These are phyloP conservation scores for Chlamydotis undulata DNA, from an alignment of 2,113 vertebrate species.

Conservation along the genomic window DNA sequence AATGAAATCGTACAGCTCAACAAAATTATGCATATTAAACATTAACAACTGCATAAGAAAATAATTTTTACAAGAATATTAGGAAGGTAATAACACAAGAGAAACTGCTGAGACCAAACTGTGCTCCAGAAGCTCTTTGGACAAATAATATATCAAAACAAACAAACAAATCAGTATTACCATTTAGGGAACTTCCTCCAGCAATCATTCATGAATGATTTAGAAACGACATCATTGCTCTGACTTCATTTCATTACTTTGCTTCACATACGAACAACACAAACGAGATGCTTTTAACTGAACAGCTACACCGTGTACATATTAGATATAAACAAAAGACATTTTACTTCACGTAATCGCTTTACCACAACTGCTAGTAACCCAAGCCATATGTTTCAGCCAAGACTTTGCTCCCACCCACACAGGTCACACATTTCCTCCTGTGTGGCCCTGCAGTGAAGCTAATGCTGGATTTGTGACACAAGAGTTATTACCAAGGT, in stretches of 20 bases:
- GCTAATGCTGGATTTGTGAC: conserved; percentile 8
- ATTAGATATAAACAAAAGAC: neutral
- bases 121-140: neutral
- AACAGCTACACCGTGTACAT: neutral
- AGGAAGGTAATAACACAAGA: neutral
- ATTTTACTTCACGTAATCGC: neutral
- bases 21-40: neutral
- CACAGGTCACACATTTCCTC: neutral
- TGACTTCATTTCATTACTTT: neutral
- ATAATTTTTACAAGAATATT: neutral
- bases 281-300: neutral
- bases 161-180: neutral
- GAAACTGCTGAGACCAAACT: neutral
- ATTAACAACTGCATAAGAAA: neutral
- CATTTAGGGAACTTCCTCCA: neutral
- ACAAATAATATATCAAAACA: neutral
- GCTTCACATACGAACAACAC: neutral
- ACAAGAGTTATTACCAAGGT: conserved; percentile 42
- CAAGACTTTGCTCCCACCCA: neutral
- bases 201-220: neutral
- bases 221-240: neutral
- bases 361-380: neutral
- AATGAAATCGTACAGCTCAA: neutral
- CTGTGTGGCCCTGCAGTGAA: neutral
- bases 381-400: neutral